Percentiles rank a stretch among this genome's conserved stretches.
Evolutionary conservation across 2,888 invertebrate species (phyloP).

Genomic region (Pristionchus entomophagus): DNA sequence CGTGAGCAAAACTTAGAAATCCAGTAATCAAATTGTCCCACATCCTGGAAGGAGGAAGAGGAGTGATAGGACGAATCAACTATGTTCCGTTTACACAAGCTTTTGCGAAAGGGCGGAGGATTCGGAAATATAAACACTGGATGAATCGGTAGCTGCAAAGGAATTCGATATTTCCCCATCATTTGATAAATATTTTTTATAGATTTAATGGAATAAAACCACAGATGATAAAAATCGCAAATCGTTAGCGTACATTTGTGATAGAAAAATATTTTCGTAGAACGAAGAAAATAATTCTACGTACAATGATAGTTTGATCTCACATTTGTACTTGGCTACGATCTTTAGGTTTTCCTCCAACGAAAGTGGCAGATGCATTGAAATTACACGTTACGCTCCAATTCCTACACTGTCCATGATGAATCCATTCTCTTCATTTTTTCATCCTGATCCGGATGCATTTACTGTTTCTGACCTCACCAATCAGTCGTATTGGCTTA

Average conservation of each 20-base stretch:
- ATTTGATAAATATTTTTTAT: too few species aligned
- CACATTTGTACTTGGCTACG: background rate
- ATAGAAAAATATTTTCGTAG: background rate
- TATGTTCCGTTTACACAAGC: background rate
- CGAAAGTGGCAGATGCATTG: background rate
- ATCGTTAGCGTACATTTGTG: background rate
- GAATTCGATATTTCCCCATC: too few species aligned
- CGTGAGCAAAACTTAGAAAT: background rate
- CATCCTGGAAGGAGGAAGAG: background rate
- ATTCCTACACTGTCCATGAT: background rate
- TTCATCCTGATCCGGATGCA: background rate
- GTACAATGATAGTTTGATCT: background rate
- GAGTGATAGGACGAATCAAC: background rate
- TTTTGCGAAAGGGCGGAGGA: background rate
- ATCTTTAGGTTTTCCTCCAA: background rate
- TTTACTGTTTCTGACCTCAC: background rate
- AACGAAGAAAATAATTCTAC: background rate
- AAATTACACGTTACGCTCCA: too few species aligned
- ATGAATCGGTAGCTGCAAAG: background rate
- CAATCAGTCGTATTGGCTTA: background rate
- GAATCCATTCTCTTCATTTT: background rate
- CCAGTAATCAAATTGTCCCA: background rate
- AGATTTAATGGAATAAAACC: too few species aligned
- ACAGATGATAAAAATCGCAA: too few species aligned
- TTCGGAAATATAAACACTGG: background rate